A percentile compares a stretch with the other conserved stretches of the same genome.
phyloP scores from a whole-genome alignment of 2,113 vertebrate genomes.

The Gambusia affinis region DNA sequence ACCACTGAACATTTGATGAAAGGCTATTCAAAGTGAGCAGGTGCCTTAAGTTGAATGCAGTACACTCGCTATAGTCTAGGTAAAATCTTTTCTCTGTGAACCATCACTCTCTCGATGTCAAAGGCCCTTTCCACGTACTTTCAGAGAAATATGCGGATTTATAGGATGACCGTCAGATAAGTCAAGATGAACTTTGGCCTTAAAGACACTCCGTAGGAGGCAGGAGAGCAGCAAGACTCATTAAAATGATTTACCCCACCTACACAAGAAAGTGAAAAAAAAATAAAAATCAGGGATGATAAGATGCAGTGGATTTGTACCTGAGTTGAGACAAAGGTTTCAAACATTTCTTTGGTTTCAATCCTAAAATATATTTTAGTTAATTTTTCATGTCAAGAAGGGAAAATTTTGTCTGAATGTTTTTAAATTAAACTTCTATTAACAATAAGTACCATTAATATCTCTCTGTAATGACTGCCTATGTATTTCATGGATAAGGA shows the following conservation, averaged over 20 bases:
- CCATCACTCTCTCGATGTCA: conserved; percentile 16
- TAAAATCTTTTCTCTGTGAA: conserved; percentile 21
- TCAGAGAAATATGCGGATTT: conserved; percentile 11
- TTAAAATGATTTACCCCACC: conserved; percentile 61
- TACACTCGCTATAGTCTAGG: conserved; percentile 8
- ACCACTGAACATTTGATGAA: conserved; percentile 10
- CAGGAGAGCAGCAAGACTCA: conserved; percentile 44
- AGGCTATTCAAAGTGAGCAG: conserved; percentile 26
- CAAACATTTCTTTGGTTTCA: background rate
- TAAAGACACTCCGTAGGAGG: conserved; percentile 42
- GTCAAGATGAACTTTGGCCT: conserved; percentile 57
- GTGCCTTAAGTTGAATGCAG: conserved; percentile 19
- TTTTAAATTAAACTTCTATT: background rate
- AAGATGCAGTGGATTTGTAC: conserved; percentile 6
- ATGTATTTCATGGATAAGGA: no score
- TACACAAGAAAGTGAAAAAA: conserved; percentile 14
- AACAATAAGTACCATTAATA: no score
- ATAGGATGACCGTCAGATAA: conserved; percentile 37
- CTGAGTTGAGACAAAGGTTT: background rate
- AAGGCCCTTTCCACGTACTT: conserved; percentile 39
- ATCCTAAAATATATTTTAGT: background rate
- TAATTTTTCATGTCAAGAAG: background rate
- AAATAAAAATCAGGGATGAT: conserved; percentile 5
- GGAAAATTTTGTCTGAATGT: background rate
- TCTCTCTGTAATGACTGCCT: no score